phyloP scores from a whole-genome alignment of 2,797 vertebrate genomes.

The Pseudopleuronectes americanus region DNA sequence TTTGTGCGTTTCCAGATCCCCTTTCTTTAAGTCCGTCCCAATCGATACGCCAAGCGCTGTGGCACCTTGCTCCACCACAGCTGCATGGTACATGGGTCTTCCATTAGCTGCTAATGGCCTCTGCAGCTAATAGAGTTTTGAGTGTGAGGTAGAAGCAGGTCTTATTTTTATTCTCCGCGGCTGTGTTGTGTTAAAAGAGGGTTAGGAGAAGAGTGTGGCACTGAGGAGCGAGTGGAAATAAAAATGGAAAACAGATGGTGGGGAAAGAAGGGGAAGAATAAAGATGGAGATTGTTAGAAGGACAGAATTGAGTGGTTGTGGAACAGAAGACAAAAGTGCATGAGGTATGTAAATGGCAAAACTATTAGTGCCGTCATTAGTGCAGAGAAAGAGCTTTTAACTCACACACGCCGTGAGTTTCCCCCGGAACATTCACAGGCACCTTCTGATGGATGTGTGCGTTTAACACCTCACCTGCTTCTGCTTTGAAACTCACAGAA shows the following conservation, averaged over 20 bases:
- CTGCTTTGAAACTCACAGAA: constrained; percentile 20
- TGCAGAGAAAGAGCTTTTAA: constrained; percentile 61
- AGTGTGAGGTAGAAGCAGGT: constrained; percentile 23
- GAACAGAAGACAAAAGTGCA: constrained; percentile 22
- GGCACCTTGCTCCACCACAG: constrained; percentile 32
- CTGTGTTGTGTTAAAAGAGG: constrained; percentile 1
- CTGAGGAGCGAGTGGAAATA: neutral
- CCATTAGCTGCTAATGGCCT: constrained; percentile 75
- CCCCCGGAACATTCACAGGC: constrained; percentile 9
- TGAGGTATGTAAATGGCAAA: constrained; percentile 69
- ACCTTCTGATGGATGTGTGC: constrained; percentile 26
- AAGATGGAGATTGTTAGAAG: neutral
- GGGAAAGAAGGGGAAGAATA: constrained; percentile 1
- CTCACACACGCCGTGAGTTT: constrained; percentile 15
- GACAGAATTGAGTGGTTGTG: constrained; percentile 35
- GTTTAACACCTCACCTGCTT: constrained; percentile 41
- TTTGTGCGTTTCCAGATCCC: constrained; percentile 67
- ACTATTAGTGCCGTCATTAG: constrained; percentile 63
- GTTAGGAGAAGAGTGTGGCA: neutral
- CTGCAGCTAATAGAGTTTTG: constrained; percentile 60
- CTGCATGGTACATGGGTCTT: constrained; percentile 59
- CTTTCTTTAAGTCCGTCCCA: constrained; percentile 31
- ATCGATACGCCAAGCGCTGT: constrained; percentile 57
- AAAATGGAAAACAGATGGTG: constrained; percentile 33
- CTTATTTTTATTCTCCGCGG: constrained; percentile 23